Evolutionary conservation across 2,113 vertebrate species (phyloP).

Genomic region (Pangasianodon hypophthalmus): DNA sequence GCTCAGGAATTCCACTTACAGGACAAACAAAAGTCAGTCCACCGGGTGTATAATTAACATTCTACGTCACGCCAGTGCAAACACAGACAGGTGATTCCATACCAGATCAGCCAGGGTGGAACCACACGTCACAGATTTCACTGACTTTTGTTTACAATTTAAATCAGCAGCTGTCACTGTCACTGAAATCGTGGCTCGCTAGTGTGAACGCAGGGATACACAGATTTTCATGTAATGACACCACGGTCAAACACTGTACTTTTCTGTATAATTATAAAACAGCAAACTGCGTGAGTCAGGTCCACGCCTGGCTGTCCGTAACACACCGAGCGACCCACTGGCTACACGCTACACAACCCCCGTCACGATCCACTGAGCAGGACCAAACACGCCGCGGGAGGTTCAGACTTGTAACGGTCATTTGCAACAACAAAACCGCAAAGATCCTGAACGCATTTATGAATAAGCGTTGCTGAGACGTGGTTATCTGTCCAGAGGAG

Average conservation of each 20-base stretch:
- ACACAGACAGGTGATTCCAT: not conserved
- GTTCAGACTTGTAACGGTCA: not conserved
- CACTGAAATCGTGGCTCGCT: not conserved
- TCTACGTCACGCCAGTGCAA: not conserved
- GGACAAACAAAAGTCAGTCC: not conserved
- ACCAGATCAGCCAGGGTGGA: not conserved
- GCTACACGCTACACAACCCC: not conserved
- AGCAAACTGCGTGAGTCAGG: not conserved
- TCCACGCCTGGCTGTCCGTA: not conserved
- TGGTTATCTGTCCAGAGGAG: not conserved
- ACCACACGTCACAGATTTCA: not conserved
- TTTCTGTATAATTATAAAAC: not conserved
- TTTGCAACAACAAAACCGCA: not conserved
- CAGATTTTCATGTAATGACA: not conserved
- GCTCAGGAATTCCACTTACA: not conserved
- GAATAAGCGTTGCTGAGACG: not conserved
- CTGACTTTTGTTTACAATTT: not conserved
- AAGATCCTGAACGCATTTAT: not conserved
- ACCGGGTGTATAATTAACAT: constrained; percentile 4
- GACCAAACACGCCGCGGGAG: not conserved
- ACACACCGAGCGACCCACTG: not conserved
- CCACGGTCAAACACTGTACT: not conserved
- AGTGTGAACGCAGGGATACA: not conserved
- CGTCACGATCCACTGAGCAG: not conserved
- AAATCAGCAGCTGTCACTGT: not conserved